Evolutionary conservation across 2,113 vertebrate genomes (phyloP), one percentile per base, ranked within the genome.

Genomic region (Asarcornis scutulata): DNA sequence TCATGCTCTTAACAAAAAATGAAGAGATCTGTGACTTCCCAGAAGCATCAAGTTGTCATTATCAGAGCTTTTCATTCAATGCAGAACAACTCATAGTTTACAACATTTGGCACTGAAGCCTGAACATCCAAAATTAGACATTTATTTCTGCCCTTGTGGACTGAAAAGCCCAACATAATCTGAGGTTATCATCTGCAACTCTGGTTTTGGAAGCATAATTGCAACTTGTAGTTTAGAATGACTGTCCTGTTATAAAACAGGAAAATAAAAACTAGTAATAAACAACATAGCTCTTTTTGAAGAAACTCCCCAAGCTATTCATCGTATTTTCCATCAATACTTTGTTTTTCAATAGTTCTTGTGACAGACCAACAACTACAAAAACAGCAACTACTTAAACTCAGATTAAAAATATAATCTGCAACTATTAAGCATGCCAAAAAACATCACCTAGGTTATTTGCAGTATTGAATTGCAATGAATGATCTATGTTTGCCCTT

Each of bases 181-280:
- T 44, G 74, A 79, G 58, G 91, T 82, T 91, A 89, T 89, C 68
- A 86, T 60, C 85, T 93, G 72, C 60, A 86, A 58, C 42, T 95
- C 82, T 77, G 83, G 14, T 90, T 96, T 81, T 91, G 91, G 93
- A 87, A 87, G 63, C 38, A 18, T 88, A 94, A 96, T 83, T 86
- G 68, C 56, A 93, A 90, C 22, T 21, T 90, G 85, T 64, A 64
- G 40, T 78, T 91, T 63, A 71, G 38, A 91, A 77, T 60, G 17
- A 75, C 52, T 71, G 67, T 36, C 58, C 56, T 90, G 74, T 77
- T 83, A 76, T 16, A 94, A 91, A 97, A 87, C 63, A 92, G 52
- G 26, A 90, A 88, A 93, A 82, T 67, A 94, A 91, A 67, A 83
- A 64, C 38, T 83, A 17, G 16, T 78, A 93, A 94, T 67, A 90